A percentile compares a stretch with the other conserved stretches of the same genome.
phyloP scores from a whole-genome alignment of 2,797 vertebrate species.

The Coilia nasus region DNA sequence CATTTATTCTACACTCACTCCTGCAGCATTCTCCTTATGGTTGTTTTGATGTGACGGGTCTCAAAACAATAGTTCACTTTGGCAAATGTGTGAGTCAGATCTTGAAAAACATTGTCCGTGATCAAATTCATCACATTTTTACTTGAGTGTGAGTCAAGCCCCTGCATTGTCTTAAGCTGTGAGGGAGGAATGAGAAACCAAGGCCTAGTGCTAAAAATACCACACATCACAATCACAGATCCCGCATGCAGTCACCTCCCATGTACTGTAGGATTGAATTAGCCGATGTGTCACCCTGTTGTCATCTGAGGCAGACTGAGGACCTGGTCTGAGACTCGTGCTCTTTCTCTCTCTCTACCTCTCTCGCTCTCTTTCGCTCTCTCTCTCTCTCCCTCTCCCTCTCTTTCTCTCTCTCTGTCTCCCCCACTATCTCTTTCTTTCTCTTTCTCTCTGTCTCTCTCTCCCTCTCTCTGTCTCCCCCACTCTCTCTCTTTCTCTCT shows the following conservation, averaged over 20 bases:
- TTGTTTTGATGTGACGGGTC: not conserved
- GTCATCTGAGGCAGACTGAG: conserved; percentile 61
- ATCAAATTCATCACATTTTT: not conserved
- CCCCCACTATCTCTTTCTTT: conserved; percentile 49
- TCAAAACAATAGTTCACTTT: not conserved
- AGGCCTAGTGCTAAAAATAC: conserved; percentile 7
- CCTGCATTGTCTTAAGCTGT: not conserved
- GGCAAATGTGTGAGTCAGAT: not conserved
- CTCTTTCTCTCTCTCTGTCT: conserved; percentile 47
- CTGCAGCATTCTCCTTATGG: not conserved
- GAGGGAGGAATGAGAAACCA: not conserved
- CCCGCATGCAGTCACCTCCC: not conserved
- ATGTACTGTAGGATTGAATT: conserved; percentile 56
- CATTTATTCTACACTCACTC: conserved; percentile 52
- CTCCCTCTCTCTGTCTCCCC: not conserved
- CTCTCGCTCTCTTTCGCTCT: not conserved
- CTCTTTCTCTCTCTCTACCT: not conserved
- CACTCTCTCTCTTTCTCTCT: conserved; percentile 49
- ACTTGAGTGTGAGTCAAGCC: not conserved
- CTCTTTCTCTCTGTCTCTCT: not conserved
- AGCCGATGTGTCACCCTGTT: conserved; percentile 61
- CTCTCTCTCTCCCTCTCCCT: conserved; percentile 40
- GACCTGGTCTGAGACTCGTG: conserved; percentile 54
- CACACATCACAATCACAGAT: not conserved
- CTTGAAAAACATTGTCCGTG: not conserved